Evolutionary conservation across 2,888 invertebrate species (phyloP), one percentile per base, ranked within the genome.

Genomic region (Agonopterix arenella): DNA sequence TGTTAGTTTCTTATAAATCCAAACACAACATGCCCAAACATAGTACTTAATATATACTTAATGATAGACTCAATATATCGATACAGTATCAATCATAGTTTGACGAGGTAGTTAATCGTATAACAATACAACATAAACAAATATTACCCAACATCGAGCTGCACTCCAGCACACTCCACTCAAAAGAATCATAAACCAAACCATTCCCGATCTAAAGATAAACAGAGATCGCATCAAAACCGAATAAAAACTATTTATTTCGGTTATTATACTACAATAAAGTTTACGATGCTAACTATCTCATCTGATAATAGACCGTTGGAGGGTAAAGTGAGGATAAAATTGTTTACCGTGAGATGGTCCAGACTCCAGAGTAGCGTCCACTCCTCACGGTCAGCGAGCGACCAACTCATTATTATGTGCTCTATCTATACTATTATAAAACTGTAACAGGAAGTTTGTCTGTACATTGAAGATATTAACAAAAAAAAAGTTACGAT

Each of bases 251-350:
- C 68, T 76, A 77, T 76, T 79, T 71, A 74, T 74, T 68, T 70
- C 73, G 68, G 81, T 82, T 84, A 88, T 84, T 80, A 84, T 77
- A 70, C 68, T 70, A 65, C 76, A 80, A 82, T 86, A 86, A 86
- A 81, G 51, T 51, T 58, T 62, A 68, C 69, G 65, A 68, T 61
- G 65, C 38, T 43, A 11, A 11, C 5, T 54, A 66, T 77, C 74
- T 70, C 65, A 69, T 68, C 75, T 40, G 76, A 77, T 80, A 76
- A 76, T 76, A 72, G 76, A 68, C 70, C 64, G 68, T 64, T 62
- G 10, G 4, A 40, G n/a, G 40, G 28, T 28, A 28, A 5, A 28
- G 28, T 28, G 28, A 28, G 28, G 28, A 28, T 28, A 77, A 79
- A 76, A 76, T 73, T 80, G 79, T 80, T 79, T 80, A 78, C 76